These are phyloP conservation scores for Lutraria rhynchaena DNA, from an alignment of 1,140 invertebrate species.

Conservation along the genomic window DNA sequence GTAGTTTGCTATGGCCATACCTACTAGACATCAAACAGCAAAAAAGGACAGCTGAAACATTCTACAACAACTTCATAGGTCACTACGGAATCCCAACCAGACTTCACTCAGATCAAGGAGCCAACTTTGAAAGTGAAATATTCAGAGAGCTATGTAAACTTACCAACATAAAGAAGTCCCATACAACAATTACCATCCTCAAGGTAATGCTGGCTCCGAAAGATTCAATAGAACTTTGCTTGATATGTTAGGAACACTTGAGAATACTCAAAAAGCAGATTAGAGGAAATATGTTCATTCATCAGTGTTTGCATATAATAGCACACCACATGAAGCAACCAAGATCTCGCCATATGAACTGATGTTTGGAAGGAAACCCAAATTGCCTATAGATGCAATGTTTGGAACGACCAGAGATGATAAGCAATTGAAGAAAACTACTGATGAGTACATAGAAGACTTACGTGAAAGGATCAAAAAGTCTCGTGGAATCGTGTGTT, in stretches of 20 bases:
- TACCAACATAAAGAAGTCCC: not conserved
- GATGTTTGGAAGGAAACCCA: no score
- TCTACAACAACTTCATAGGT: constrained; percentile 41
- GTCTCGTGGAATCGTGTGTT: constrained; percentile 6
- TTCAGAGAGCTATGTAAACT: constrained; percentile 50
- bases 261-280: constrained; percentile 8
- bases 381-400: constrained; percentile 9
- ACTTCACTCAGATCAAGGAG: constrained; percentile 49
- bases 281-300: constrained; percentile 38
- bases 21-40: constrained; percentile 46
- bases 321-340: constrained; percentile 33
- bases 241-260: constrained; percentile 9
- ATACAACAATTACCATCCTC: constrained; percentile 9
- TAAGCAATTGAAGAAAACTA: not conserved
- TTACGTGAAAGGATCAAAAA: constrained; percentile 36
- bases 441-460: constrained; percentile 26
- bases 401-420: constrained; percentile 25
- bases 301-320: constrained; percentile 16
- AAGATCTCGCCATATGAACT: constrained; percentile 18
- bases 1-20: constrained; percentile 35
- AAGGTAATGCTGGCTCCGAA: constrained; percentile 9
- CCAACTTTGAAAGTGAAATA: constrained; percentile 51
- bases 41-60: constrained; percentile 46
- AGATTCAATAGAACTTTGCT: constrained; percentile 25
- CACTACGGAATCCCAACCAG: constrained; percentile 45